These are phyloP conservation scores for Suillia variegata DNA, from an alignment of 2,888 invertebrate genomes.

Conservation along the genomic window DNA sequence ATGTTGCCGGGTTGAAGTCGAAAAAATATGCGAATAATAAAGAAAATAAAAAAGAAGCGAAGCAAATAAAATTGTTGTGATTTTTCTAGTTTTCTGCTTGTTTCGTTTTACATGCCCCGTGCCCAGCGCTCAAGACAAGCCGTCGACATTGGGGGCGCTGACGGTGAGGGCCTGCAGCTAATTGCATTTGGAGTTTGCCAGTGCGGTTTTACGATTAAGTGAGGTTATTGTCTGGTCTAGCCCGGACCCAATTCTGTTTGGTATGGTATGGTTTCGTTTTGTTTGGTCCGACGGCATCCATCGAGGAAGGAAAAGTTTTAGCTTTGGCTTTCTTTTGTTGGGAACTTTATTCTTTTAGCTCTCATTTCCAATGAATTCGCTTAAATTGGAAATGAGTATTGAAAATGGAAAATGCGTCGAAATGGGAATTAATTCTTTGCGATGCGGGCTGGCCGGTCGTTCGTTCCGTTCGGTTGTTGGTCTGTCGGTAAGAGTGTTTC, in stretches of 20 bases:
- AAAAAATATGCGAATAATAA: too few relatives aligned
- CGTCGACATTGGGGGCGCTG: too few relatives aligned
- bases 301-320: not conserved
- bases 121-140: too few relatives aligned
- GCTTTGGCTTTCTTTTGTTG: not conserved
- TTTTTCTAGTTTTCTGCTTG: not conserved
- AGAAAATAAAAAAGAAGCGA: not conserved
- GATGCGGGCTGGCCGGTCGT: not conserved
- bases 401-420: not conserved
- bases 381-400: not conserved
- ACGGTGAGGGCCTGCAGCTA: not conserved
- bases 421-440: not conserved
- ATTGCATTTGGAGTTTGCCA: slow-evolving; percentile 3
- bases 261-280: too few relatives aligned
- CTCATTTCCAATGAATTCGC: not conserved
- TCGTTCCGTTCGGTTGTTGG: not conserved
- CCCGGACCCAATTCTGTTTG: too few relatives aligned
- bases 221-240: not conserved
- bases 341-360: not conserved
- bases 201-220: not conserved
- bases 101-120: not conserved
- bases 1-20: too few relatives aligned
- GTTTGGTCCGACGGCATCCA: too few relatives aligned
- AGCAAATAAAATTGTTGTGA: not conserved
- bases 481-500: not conserved